Base-by-base conservation (phyloP, 2,888 invertebrate genomes). In the Epirrhoe tristata region DNA sequence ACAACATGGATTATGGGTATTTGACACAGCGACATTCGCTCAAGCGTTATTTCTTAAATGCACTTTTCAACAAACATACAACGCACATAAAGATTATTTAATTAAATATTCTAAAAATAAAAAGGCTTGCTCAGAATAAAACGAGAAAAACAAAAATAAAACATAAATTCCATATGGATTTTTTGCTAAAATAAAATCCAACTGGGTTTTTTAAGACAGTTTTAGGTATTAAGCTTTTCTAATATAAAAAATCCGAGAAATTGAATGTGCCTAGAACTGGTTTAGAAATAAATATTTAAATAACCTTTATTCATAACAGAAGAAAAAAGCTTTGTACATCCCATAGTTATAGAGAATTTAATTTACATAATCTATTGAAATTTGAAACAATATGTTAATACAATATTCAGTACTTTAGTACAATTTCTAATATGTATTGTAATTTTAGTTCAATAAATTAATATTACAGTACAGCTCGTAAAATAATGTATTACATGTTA, bases 41-140 rank as follows among this genome's bases (percentile, higher is more conserved):
- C 83, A 88, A 88, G 88, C 85, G 82, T 83, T 82, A 73, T 81
- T 81, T 75, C 81, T 80, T 89, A 90, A 90, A 90, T 90, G 88
- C 90, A 88, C 76, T 82, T 81, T 80, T 80, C 64, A 76, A 75
- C 71, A 72, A 69, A 73, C 69, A 70, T 68, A 76, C 72, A 74
- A 66, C 31, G 55, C 54, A 63, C 57, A 46, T 58, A 67, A 66
- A 67, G 58, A 67, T 65, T 68, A 67, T 67, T 58, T 62, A 58
- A 71, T 52, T 69, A 70, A 12, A 12, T 43, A 31, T 55, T 39
- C 16, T 8, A 24, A 34, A 56, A 34, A 0, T 50, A 50, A 34
- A 34, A 34, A 34, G 34, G 34, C 34, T 34, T 7, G 34, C 34
- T 7, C 34, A 7, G 34, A 32, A 32, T 32, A 32, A 3, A 32